A percentile compares a stretch with the other conserved stretches of the same genome.
These are phyloP conservation scores for Steatornis caripensis DNA, from an alignment of 2,113 vertebrate species.

Conservation along the genomic window DNA sequence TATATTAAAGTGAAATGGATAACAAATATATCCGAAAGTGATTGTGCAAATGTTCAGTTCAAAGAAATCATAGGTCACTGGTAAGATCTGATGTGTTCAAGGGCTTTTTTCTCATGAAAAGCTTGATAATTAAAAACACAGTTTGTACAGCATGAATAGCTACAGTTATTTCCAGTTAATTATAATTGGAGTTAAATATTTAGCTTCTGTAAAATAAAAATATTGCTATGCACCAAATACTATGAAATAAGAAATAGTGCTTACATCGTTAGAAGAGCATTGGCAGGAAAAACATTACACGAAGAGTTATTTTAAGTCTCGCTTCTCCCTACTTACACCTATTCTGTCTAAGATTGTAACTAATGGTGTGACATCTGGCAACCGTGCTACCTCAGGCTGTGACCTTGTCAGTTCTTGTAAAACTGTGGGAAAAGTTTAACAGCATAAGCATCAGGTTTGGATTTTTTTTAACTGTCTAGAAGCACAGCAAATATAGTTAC, in stretches of 20 bases:
- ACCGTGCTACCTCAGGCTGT: conserved; percentile 34
- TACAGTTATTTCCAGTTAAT: not conserved
- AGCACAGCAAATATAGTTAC: conserved; percentile 5
- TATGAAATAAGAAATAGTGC: not conserved
- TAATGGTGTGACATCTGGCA: conserved; percentile 58
- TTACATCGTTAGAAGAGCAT: not conserved
- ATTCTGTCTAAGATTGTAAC: conserved; percentile 17
- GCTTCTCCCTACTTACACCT: not conserved
- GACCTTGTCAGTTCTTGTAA: conserved; percentile 35
- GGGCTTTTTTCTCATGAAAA: not conserved
- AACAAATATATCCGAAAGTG: not conserved
- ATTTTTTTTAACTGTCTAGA: not conserved
- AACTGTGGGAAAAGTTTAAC: conserved; percentile 29
- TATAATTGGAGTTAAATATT: not conserved
- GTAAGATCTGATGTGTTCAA: not conserved
- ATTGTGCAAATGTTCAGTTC: not conserved
- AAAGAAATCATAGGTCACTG: not conserved
- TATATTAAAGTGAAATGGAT: conserved; percentile 15
- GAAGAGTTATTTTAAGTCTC: conserved; percentile 32
- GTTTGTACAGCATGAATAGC: not conserved
- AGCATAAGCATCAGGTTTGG: not conserved
- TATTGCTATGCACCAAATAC: not conserved
- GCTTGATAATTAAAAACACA: not conserved
- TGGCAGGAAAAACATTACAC: not conserved
- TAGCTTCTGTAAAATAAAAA: not conserved